Conservation (phyloP, 2,888 invertebrate genomes). For the Desoria tigrina region DNA sequence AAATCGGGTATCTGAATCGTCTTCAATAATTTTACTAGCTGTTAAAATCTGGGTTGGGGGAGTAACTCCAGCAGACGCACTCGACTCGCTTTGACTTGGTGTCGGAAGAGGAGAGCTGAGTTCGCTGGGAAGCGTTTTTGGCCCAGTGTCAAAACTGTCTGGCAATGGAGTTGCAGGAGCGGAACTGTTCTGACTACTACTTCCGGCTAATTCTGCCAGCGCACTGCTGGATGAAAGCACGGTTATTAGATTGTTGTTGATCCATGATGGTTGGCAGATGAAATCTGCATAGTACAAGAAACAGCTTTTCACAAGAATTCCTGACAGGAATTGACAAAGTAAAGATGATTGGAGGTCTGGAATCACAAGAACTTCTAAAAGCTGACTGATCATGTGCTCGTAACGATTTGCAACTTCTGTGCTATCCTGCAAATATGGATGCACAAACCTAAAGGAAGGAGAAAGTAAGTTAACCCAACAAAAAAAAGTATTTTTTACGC, state of each 20-base stretch:
- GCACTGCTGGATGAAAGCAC: constrained; percentile 38
- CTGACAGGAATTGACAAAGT: constrained; percentile 50
- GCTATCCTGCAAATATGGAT: constrained; percentile 40
- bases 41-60: neutral
- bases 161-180: constrained; percentile 39
- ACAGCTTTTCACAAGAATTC: constrained; percentile 50
- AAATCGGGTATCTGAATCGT: neutral
- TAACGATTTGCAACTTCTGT: constrained; percentile 46
- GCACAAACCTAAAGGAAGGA: constrained; percentile 38
- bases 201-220: constrained; percentile 41
- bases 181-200: constrained; percentile 43
- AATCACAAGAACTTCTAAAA: constrained; percentile 46
- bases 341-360: constrained; percentile 48
- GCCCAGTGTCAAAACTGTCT: constrained; percentile 29
- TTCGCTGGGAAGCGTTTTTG: constrained; percentile 26
- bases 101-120: constrained; percentile 21
- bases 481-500: neutral
- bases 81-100: constrained; percentile 8
- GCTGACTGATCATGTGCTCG: constrained; percentile 39
- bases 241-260: constrained; percentile 45
- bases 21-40: neutral
- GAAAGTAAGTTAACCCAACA: neutral
- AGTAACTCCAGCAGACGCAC: neutral
- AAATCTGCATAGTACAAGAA: constrained; percentile 51
- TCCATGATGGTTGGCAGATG: constrained; percentile 48